phyloP scores from a whole-genome alignment of 2,888 invertebrate species.

The Tiliacea citrago region DNA sequence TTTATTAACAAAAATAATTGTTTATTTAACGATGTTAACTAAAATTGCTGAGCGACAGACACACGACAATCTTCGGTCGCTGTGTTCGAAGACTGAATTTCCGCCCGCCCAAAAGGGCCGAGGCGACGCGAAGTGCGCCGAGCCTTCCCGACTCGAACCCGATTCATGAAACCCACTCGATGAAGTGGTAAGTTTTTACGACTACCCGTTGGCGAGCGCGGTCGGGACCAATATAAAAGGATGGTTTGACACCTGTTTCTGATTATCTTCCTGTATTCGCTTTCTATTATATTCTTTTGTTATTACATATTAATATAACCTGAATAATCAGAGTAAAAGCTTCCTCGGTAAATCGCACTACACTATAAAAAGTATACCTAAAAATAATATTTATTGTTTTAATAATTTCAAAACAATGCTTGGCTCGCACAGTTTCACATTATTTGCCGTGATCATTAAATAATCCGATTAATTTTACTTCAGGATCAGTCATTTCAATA shows the following conservation, averaged over 20 bases:
- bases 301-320: constrained; percentile 38
- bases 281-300: constrained; percentile 51
- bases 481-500: neutral
- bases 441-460: neutral
- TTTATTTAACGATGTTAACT: constrained; percentile 82
- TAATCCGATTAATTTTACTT: neutral
- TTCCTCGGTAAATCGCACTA: neutral
- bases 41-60: constrained; percentile 62
- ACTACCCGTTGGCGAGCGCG: constrained; percentile 84
- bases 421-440: neutral
- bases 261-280: constrained; percentile 72
- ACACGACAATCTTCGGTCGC: constrained; percentile 73
- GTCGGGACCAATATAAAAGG: constrained; percentile 84
- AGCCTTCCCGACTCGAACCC: constrained; percentile 72
- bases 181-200: constrained; percentile 90
- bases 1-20: constrained; percentile 71
- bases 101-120: constrained; percentile 83
- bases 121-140: constrained; percentile 74
- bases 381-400: neutral
- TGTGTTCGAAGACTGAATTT: constrained; percentile 81
- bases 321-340: constrained; percentile 18
- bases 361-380: neutral
- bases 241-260: constrained; percentile 85
- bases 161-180: constrained; percentile 87
- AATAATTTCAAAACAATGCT: neutral